These are phyloP conservation scores for Sycobia sp. DNA, from an alignment of 1,140 invertebrate species.

Conservation along the genomic window DNA sequence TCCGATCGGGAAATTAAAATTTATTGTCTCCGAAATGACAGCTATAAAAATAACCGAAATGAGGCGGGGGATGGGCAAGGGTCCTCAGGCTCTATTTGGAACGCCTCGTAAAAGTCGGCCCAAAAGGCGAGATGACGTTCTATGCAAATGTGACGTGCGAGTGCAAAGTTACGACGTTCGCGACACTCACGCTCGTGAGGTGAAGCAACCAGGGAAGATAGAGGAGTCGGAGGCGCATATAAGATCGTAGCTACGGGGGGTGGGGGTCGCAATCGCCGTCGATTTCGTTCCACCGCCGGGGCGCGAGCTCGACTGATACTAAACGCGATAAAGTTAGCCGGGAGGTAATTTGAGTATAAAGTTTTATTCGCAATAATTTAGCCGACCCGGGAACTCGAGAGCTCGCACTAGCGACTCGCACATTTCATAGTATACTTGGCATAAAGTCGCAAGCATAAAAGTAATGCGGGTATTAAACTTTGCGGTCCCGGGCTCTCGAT, in stretches of 20 bases:
- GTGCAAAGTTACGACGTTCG: background rate
- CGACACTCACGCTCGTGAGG: background rate
- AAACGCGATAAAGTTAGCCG: constrained; percentile 60
- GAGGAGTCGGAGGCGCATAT: too few species aligned
- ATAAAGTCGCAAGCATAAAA: constrained; percentile 62
- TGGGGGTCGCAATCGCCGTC: constrained; percentile 17
- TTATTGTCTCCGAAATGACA: too few species aligned
- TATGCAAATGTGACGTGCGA: background rate
- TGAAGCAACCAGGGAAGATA: background rate
- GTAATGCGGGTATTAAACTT: constrained; percentile 63
- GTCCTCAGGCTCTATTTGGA: too few species aligned
- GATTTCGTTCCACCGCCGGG: constrained; percentile 9
- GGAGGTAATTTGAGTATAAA: constrained; percentile 62
- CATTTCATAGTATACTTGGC: constrained; percentile 53
- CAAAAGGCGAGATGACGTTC: background rate
- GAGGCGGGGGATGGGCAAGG: too few species aligned
- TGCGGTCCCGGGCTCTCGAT: constrained; percentile 42
- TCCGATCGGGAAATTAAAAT: too few species aligned
- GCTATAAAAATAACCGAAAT: too few species aligned
- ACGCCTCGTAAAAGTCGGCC: too few species aligned
- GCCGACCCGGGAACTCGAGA: constrained; percentile 39
- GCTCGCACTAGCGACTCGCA: constrained; percentile 51
- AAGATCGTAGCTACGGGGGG: too few species aligned
- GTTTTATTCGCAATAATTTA: constrained; percentile 64
- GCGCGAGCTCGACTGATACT: constrained; percentile 14